phyloP scores from a whole-genome alignment of 2,888 invertebrate genomes.

The Cephus sareptanus region DNA sequence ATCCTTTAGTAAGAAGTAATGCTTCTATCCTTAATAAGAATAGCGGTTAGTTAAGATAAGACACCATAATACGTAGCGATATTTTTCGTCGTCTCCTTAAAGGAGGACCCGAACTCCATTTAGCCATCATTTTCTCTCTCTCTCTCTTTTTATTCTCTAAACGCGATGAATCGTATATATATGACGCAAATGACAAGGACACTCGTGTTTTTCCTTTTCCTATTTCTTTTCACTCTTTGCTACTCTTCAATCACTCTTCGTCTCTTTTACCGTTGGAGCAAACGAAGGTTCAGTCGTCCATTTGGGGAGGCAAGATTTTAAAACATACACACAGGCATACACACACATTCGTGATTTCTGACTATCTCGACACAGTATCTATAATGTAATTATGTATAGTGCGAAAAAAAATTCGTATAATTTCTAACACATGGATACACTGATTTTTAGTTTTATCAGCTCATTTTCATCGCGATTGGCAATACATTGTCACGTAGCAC shows the following conservation, averaged over 20 bases:
- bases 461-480: neutral
- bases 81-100: conserved; percentile 34
- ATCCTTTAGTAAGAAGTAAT: conserved; percentile 24
- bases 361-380: neutral
- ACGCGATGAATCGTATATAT: conserved; percentile 39
- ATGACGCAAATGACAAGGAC: neutral
- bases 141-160: conserved; percentile 22
- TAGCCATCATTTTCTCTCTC: conserved; percentile 7
- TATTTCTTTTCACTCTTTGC: neutral
- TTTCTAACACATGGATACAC: neutral
- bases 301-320: neutral
- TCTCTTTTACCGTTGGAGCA: conserved; percentile 13
- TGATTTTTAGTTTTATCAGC: neutral
- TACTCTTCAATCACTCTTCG: neutral
- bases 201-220: neutral
- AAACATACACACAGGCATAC: neutral
- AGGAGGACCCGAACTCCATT: conserved; percentile 1
- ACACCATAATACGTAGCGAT: conserved; percentile 61
- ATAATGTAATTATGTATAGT: neutral
- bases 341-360: neutral
- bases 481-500: neutral
- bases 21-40: conserved; percentile 45
- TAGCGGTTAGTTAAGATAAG: conserved; percentile 57
- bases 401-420: neutral
- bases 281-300: neutral